These are phyloP conservation scores for Empidonax alnorum DNA, from an alignment of 2,113 vertebrate species.

Conservation along the genomic window DNA sequence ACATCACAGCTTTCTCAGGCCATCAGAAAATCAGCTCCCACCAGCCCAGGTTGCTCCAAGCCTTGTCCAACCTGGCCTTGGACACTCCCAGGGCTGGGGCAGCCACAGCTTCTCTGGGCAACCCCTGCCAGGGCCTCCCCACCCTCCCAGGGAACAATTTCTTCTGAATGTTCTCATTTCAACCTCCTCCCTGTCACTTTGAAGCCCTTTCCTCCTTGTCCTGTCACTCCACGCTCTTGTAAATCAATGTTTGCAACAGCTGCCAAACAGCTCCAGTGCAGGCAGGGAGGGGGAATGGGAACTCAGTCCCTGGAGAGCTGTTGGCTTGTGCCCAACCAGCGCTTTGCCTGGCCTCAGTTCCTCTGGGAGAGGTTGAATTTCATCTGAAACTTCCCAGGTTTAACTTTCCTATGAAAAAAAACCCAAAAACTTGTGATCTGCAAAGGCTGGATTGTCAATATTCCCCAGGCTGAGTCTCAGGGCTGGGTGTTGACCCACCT, in stretches of 20 bases:
- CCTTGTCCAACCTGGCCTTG: rapidly evolving
- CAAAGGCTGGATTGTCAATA: not conserved
- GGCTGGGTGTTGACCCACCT: not conserved
- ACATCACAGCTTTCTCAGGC: rapidly evolving
- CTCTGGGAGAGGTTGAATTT: rapidly evolving
- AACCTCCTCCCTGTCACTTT: rapidly evolving
- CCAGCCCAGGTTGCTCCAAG: not conserved
- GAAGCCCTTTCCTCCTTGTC: not conserved
- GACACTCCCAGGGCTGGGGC: not conserved
- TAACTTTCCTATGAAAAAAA: not conserved
- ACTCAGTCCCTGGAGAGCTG: not conserved
- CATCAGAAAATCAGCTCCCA: not conserved
- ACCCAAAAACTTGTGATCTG: not conserved
- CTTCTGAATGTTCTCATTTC: rapidly evolving
- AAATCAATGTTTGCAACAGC: not conserved
- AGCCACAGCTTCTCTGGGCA: too few species aligned
- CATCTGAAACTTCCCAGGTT: not conserved
- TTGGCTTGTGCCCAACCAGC: not conserved
- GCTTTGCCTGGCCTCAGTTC: not conserved
- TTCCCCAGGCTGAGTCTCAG: too few species aligned
- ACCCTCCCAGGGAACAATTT: not conserved
- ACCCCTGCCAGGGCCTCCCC: too few species aligned
- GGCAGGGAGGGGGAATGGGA: too few species aligned
- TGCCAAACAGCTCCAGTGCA: not conserved
- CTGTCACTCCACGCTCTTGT: not conserved